Base-by-base conservation (phyloP, 2,888 invertebrate species). In the Acrobasis consociella region DNA sequence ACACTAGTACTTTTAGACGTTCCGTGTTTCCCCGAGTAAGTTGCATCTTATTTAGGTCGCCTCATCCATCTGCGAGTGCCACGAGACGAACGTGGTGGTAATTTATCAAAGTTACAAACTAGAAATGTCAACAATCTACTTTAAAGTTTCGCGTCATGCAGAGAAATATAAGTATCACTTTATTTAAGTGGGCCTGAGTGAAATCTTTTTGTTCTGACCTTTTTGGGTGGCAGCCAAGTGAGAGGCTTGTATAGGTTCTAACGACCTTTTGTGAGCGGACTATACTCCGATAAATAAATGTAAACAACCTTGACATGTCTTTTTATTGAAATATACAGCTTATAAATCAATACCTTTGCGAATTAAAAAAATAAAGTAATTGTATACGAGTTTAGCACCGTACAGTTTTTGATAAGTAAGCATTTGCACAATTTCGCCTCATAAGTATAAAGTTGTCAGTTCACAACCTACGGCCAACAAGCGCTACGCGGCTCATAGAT, bases 181-280 rank as follows among this genome's bases (percentile, higher is more conserved):
- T 56, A 56, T 42, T 56, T 42, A 42, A 56, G 56, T 56, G 56
- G 56, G 39, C 2, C 1, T 10, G 42, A 42, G 56, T 15, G 37
- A 49, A 49, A 59, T 49, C 58, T 49, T 60, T 60, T 51, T 60
- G 60, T 39, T 51, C 38, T 60, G 39, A 38, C 60, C 60, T 60
- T 60, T 60, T 60, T 60, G 60, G 60, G 39, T 42, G 51, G 17
- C 17, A 38, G 60, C 60, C 60, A 60, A 60, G 39, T 46, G 56
- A n/a, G n/a, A n/a, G 13, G 42, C 39, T 16, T 42, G 56, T 42
- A 8, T 13, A 22, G 39, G 42, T 17, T 13, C 5, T 5, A 56
- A 11, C 10, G 55, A 42, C 39, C 15, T 31, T 5, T 2, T 7
- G 5, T 7, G 31, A 31, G 31, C 22, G 22, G 3, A 22, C 22